A percentile compares a stretch with the other conserved stretches of the same genome.
These are phyloP conservation scores for Hippopotamus amphibius DNA, from an alignment of 2,113 vertebrate species.

Conservation along the genomic window DNA sequence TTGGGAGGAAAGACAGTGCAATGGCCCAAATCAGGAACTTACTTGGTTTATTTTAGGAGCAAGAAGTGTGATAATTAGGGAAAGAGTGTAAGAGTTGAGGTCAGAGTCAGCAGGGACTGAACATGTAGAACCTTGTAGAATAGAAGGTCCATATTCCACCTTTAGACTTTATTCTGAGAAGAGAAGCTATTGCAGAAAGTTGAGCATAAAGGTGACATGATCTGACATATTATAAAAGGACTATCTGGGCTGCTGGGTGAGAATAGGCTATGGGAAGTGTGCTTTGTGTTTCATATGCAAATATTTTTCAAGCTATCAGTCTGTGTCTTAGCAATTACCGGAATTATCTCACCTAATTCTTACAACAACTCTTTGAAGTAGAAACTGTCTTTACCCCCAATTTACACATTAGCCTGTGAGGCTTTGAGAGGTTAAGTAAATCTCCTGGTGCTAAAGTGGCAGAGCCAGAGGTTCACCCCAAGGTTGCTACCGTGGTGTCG, in stretches of 20 bases:
- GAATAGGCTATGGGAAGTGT: neutral
- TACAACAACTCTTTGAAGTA: neutral
- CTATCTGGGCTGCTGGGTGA: neutral
- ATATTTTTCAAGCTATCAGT: neutral
- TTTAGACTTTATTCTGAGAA: neutral
- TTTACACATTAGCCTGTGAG: neutral
- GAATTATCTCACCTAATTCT: neutral
- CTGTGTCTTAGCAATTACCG: neutral
- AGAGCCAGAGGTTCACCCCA: neutral
- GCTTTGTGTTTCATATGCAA: neutral
- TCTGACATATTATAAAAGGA: neutral
- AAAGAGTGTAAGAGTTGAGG: neutral
- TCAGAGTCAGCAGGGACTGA: neutral
- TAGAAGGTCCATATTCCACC: neutral
- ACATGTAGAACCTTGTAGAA: neutral
- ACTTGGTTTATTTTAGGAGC: neutral
- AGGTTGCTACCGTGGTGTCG: neutral
- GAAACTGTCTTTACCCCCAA: neutral
- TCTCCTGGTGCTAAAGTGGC: neutral
- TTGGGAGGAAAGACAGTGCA: neutral
- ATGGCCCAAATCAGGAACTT: neutral
- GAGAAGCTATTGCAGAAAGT: neutral
- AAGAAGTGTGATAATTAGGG: neutral
- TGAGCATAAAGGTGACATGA: neutral
- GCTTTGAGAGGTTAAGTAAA: neutral